These are phyloP conservation scores for honey bee (Apis mellifera) DNA, from an alignment of 1,140 invertebrate genomes.

Conservation along the genomic window Amel_HAv3.1 CM009940.2:1289001-1289500, in stretches of 20 bases:
- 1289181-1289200: constrained; percentile 14
- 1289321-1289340: constrained; percentile 35
- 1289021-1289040: constrained; percentile 1
- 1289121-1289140: constrained; percentile 63
- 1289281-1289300: constrained; percentile 14
- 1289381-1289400: not conserved
- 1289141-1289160: constrained; percentile 58
- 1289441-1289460: no score
- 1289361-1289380: constrained; percentile 26
- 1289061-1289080: constrained; percentile 65
- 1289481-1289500: no score
- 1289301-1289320: constrained; percentile 9
- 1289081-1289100: constrained; percentile 70
- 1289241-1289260: constrained; percentile 37
- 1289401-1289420: not conserved
- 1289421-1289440: no score
- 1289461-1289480: no score
- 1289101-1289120: constrained; percentile 57
- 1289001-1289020: constrained; percentile 4
- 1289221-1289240: not conserved
- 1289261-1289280: constrained; percentile 38
- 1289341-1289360: constrained; percentile 19
- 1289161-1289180: constrained; percentile 35
- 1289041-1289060: constrained; percentile 62
- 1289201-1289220: constrained; percentile 22